phyloP scores from a whole-genome alignment of 2,888 invertebrate genomes.

The Synanthedon formicaeformis region DNA sequence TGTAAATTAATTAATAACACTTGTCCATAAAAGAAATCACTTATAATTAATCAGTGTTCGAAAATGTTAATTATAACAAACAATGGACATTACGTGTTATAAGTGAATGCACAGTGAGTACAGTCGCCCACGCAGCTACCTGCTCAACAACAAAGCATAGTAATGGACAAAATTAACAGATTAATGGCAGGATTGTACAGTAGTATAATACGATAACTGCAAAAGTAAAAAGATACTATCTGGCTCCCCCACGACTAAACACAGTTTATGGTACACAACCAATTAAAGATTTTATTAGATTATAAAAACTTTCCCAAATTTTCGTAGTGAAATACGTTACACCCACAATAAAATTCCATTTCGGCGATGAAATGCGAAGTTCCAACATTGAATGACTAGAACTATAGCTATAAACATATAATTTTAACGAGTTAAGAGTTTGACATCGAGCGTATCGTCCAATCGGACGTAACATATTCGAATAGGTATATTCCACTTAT shows the following conservation, averaged over 20 bases:
- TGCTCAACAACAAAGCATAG: not conserved
- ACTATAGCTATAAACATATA: slow-evolving; percentile 24
- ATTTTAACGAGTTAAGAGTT: slow-evolving; percentile 39
- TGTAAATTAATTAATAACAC: no score
- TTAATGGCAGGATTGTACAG: not conserved
- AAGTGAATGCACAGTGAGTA: not conserved
- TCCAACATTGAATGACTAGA: slow-evolving; percentile 3
- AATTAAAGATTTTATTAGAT: slow-evolving; percentile 8
- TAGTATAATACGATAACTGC: not conserved
- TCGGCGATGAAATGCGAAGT: slow-evolving; percentile 11
- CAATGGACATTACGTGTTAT: no score
- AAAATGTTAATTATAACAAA: no score
- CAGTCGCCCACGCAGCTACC: not conserved
- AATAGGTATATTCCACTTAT: slow-evolving; percentile 16
- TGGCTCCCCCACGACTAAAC: not conserved
- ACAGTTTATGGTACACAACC: not conserved
- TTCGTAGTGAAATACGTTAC: slow-evolving; percentile 2
- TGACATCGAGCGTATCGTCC: slow-evolving; percentile 19
- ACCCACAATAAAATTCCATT: slow-evolving; percentile 16
- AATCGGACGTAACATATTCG: slow-evolving; percentile 6
- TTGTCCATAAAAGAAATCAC: not conserved
- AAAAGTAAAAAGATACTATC: not conserved
- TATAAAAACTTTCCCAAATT: slow-evolving; percentile 9
- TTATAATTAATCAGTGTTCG: not conserved
- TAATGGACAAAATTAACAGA: not conserved